Conservation (phyloP, 2,113 vertebrate genomes). For the Sinocyclocheilus anophthalmus region DNA sequence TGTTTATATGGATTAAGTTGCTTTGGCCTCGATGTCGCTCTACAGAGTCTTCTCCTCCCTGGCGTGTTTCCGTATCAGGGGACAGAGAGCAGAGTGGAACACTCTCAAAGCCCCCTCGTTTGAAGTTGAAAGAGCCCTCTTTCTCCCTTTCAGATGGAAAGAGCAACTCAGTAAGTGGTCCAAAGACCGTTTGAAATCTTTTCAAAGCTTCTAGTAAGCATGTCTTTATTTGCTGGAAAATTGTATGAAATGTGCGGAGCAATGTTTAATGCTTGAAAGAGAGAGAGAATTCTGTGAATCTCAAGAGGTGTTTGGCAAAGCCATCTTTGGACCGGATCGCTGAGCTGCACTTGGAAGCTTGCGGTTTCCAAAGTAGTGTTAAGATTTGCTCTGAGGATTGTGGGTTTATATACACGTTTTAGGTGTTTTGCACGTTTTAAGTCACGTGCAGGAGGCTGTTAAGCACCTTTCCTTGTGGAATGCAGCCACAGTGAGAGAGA, state of each 20-base stretch:
- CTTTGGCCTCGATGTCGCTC: neutral
- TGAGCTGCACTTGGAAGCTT: neutral
- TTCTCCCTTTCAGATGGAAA: constrained; percentile 34
- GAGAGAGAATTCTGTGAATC: constrained; percentile 23
- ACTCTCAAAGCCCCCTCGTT: constrained; percentile 6
- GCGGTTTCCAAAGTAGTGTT: neutral
- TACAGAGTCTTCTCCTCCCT: constrained; percentile 18
- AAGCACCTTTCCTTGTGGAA: neutral
- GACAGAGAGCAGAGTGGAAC: constrained; percentile 15
- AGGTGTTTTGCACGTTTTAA: neutral
- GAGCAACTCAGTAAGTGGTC: constrained; percentile 35
- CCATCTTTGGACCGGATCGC: constrained; percentile 13
- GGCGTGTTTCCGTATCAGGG: constrained; percentile 2
- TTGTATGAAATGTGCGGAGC: constrained; percentile 30
- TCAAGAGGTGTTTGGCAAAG: constrained; percentile 24
- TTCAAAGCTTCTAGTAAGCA: constrained; percentile 46
- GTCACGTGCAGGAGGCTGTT: neutral
- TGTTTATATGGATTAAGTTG: constrained; percentile 15
- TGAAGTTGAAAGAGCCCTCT: constrained; percentile 49
- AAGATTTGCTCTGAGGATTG: neutral
- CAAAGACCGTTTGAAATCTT: constrained; percentile 36
- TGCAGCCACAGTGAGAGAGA: neutral
- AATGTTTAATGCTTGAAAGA: constrained; percentile 21
- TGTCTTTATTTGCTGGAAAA: constrained; percentile 35
- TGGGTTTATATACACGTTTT: constrained; percentile 16